phyloP scores from a whole-genome alignment of 1,140 invertebrate species.

The Cryptotermes secundus region DNA sequence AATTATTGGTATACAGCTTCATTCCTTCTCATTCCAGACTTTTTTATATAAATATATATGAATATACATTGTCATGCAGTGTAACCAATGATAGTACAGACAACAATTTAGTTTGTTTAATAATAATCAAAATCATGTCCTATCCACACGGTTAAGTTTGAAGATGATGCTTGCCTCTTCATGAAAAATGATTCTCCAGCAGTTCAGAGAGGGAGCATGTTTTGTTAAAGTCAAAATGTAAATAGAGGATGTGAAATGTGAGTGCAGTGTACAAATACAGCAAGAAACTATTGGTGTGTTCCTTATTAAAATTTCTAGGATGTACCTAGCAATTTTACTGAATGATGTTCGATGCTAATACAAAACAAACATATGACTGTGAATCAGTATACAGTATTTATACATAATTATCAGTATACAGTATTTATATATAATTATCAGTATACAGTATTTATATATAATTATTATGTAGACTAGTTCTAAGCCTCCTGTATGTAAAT shows the following conservation, averaged over 20 bases:
- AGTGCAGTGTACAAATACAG: conserved; percentile 11
- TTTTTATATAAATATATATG: too few species aligned
- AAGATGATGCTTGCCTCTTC: neutral
- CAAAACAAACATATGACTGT: neutral
- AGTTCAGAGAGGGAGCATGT: neutral
- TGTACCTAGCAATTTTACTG: neutral
- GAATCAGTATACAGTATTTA: conserved; percentile 20
- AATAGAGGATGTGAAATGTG: neutral
- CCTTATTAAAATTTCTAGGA: neutral
- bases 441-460: too few species aligned
- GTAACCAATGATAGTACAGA: neutral
- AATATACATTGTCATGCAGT: neutral
- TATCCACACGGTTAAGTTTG: neutral
- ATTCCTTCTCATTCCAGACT: neutral
- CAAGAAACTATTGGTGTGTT: neutral
- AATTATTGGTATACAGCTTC: neutral
- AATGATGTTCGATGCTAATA: neutral
- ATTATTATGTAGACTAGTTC: neutral
- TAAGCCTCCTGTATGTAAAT: neutral
- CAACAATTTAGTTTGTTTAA: neutral
- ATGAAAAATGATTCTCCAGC: neutral
- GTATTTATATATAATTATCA: conserved; percentile 15
- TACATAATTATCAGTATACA: conserved; percentile 8
- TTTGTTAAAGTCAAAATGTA: neutral
- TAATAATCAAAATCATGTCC: neutral